Evolutionary conservation across 2,113 vertebrate genomes (phyloP).

Genomic region (Chamaea fasciata): DNA sequence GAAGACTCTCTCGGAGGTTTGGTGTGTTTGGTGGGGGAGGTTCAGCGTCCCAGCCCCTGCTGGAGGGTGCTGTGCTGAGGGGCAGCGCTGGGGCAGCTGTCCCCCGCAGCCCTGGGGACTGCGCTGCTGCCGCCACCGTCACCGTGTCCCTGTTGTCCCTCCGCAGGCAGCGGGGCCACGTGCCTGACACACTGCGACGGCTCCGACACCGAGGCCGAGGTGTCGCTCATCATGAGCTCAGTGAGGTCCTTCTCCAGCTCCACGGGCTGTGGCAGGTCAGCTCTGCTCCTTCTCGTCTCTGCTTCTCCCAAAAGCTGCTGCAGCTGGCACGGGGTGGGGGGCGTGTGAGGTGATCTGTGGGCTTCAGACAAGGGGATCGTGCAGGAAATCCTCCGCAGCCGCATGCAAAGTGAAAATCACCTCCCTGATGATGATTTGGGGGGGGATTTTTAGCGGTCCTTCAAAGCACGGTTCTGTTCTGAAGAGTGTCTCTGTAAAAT

Average conservation of each 20-base stretch:
- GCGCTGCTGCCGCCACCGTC: fast-evolving
- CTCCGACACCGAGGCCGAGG: constrained; percentile 82
- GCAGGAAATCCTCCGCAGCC: background rate
- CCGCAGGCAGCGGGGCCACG: constrained; percentile 86
- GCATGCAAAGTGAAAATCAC: background rate
- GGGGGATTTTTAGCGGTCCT: background rate
- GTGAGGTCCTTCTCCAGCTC: constrained; percentile 76
- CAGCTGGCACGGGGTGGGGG: background rate
- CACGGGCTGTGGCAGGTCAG: constrained; percentile 82
- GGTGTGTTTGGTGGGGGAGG: background rate
- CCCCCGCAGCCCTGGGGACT: fast-evolving
- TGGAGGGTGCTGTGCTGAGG: background rate
- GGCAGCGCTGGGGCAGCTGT: background rate
- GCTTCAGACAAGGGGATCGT: background rate
- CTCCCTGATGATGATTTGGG: background rate
- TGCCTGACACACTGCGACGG: constrained; percentile 93
- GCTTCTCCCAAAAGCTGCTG: background rate
- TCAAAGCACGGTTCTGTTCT: background rate
- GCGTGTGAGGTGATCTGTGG: background rate
- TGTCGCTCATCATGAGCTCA: constrained; percentile 79
- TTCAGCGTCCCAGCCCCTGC: fast-evolving
- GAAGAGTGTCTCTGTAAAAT: background rate
- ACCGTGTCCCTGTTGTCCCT: background rate
- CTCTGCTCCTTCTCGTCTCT: background rate
- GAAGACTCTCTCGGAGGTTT: background rate